Percentiles rank a stretch among this genome's conserved stretches.
These are phyloP conservation scores for Mastigias papua DNA, from an alignment of 30 jellyfish, hydroid and myxozoan genomes.

Conservation along the genomic window DNA sequence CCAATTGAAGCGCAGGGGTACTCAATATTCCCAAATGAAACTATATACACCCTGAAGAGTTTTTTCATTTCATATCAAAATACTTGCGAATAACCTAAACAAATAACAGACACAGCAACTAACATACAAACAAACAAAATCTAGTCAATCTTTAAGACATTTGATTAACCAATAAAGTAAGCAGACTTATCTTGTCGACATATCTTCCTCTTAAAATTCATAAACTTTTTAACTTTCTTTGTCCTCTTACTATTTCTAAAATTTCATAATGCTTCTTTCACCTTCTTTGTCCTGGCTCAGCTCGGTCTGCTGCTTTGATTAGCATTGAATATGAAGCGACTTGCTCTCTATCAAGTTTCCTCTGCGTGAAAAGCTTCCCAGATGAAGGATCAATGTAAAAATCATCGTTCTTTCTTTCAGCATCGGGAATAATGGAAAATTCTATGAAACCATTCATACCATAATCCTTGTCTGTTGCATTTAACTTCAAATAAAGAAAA, in stretches of 20 bases:
- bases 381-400: slow-evolving; percentile 61
- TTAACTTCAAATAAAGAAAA: slow-evolving; percentile 30
- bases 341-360: slow-evolving; percentile 75
- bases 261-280: neutral
- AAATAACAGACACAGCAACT: no score
- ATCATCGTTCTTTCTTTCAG: slow-evolving; percentile 53
- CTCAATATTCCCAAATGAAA: no score
- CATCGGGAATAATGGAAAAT: slow-evolving; percentile 81
- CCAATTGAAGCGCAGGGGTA: no score
- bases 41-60: no score
- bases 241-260: neutral
- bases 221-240: no score
- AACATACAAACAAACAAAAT: no score
- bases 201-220: no score
- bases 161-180: no score
- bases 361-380: slow-evolving; percentile 68
- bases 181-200: no score
- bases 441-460: slow-evolving; percentile 62
- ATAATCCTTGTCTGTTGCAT: slow-evolving; percentile 83
- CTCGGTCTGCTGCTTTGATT: slow-evolving; percentile 80
- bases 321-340: slow-evolving; percentile 51
- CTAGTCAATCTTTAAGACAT: no score
- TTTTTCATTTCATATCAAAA: no score
- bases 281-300: slow-evolving; percentile 77
- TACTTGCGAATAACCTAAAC: no score